These are phyloP conservation scores for Chelonia mydas DNA, from an alignment of 2,797 vertebrate genomes.

Conservation along the genomic window DNA sequence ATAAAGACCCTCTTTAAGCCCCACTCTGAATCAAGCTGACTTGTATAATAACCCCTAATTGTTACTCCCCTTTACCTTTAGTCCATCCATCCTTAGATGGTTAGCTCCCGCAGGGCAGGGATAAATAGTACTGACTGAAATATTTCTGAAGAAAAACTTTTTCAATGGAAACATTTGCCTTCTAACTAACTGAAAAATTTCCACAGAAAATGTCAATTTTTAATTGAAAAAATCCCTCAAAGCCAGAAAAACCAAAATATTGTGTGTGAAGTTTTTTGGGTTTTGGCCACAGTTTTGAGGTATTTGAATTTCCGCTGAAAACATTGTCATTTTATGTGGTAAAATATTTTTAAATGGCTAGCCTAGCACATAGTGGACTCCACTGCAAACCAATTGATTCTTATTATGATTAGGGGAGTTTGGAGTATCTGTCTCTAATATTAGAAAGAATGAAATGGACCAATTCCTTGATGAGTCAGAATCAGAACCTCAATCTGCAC, in stretches of 20 bases:
- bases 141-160: no score
- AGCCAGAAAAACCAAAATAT: neutral
- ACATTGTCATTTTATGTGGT: neutral
- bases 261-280: neutral
- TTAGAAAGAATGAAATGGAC: slow-evolving; percentile 67
- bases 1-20: no score
- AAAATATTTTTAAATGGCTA: neutral
- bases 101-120: no score
- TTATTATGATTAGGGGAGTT: slow-evolving; percentile 35
- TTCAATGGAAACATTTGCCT: no score
- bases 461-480: neutral
- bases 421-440: slow-evolving; percentile 62
- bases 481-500: slow-evolving; percentile 41
- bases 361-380: neutral
- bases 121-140: no score
- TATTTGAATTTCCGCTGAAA: neutral
- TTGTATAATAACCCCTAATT: no score
- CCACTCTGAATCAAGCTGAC: no score
- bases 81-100: no score
- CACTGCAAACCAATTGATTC: slow-evolving; percentile 45
- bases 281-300: neutral
- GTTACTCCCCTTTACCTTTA: no score
- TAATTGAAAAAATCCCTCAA: neutral
- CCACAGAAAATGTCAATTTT: neutral
- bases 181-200: neutral